Evolutionary conservation across 2,113 vertebrate genomes (phyloP), one percentile per base, ranked within the genome.

Genomic region (Rattus rattus): DNA sequence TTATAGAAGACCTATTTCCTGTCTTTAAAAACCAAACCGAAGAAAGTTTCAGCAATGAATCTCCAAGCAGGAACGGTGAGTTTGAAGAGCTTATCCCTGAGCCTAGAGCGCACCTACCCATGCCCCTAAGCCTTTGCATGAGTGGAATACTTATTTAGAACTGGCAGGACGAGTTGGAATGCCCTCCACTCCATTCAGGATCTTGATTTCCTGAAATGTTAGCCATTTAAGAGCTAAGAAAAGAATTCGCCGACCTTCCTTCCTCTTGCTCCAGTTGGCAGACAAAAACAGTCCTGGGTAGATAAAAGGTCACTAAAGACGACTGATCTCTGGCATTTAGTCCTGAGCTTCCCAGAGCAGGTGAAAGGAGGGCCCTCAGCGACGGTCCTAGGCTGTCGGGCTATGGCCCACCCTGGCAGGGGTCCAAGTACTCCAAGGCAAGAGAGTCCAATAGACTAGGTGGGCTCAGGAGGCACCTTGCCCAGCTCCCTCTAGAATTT

Each of bases 211-310:
- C 97, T 95, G 96, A 95, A 94, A 83, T 47, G 72, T 88, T 90
- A 84, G 93, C 87, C 84, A 84, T 89, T 54, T 85, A 54, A 77
- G 81, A 91, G 94, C 97, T 97, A 96, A 97, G 96, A 97, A 98
- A 97, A 97, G 95, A 94, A 94, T 94, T 86, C 11, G 54, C 86
- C 61, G 91, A 89, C 86, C 87, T 97, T 97, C 97, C 94, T 97
- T 97, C 92, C 96, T 97, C 92, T 91, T 69, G 94, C 72, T 91
- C 95, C 92, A 47, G 95, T 97, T 96, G 96, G 92, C 95, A 95
- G 91, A 87, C 80, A 63, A 63, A 93, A 92, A 91, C 91, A 69
- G 75, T 69, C 39, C 75, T 10, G 67, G 83, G 89, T 75, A 91
- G 92, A 96, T 91, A 87, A 96, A 90, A 94, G 96, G 77, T 96